Evolutionary conservation across 1,140 invertebrate genomes (phyloP), one percentile per base, ranked within the genome.

Genomic region (Arion vulgaris): DNA sequence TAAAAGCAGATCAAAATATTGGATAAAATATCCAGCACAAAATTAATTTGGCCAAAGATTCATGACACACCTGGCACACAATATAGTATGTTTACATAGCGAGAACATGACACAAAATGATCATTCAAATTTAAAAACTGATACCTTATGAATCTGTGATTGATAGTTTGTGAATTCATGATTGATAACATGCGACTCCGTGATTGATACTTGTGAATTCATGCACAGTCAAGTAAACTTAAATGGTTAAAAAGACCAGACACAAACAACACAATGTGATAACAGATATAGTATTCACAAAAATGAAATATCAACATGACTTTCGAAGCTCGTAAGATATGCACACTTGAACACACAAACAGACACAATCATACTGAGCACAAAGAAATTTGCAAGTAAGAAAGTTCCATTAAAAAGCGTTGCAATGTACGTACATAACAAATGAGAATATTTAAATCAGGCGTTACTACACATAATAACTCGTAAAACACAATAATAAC

Each of bases 211-310:
- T n/a, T n/a, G n/a, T n/a, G n/a, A n/a, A n/a, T n/a, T n/a, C n/a
- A n/a, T n/a, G n/a, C n/a, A n/a, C n/a, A n/a, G n/a, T n/a, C n/a
- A n/a, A n/a, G n/a, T n/a, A n/a, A n/a, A n/a, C n/a, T n/a, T n/a
- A n/a, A n/a, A 45, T 45, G 15, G 5, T 45, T 7, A 45, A 15
- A 57, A 57, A 57, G 23, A 23, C 53, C 53, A 9, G 23, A 57
- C 53, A 57, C n/a, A 23, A 57, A 57, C 53, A 57, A n/a, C 23
- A 57, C 53, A 57, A 57, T 2, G 2, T 28, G 62, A 66, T 28
- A 66, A 66, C 62, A 34, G 28, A 32, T 32, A 66, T 32, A 7
- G n/a, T 66, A 66, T 66, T 66, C 62, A 66, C 62, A 66, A 66
- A 66, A 66, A 28, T 15, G 5, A 7, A 32, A 32, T 32, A 32